A percentile compares a stretch with the other conserved stretches of the same genome.
phyloP scores from a whole-genome alignment of 2,113 vertebrate genomes.

The Chloropsis cyanopogon region DNA sequence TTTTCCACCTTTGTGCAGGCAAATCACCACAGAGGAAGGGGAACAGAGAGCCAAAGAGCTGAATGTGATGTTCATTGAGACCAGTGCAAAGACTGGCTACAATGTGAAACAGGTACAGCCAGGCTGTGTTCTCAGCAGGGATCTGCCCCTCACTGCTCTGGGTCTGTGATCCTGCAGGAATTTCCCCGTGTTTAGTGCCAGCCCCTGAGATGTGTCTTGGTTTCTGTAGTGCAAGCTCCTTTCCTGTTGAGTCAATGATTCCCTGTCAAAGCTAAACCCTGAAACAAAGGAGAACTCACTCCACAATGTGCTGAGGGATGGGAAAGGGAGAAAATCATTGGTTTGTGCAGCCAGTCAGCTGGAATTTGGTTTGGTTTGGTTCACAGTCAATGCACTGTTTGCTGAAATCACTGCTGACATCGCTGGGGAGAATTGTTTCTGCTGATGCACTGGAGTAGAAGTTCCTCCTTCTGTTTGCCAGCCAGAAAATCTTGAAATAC shows the following conservation, averaged over 20 bases:
- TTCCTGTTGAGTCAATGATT: background rate
- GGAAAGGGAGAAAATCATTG: background rate
- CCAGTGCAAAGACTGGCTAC: conserved; percentile 95
- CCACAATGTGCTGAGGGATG: background rate
- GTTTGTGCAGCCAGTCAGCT: background rate
- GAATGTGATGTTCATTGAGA: conserved; percentile 97
- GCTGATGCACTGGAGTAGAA: background rate
- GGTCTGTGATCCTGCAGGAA: background rate
- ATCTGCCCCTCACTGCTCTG: background rate
- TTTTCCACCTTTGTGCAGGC: conserved; percentile 77
- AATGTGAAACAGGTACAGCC: conserved; percentile 91
- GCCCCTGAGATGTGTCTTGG: background rate
- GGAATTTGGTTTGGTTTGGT: background rate
- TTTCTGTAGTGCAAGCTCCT: background rate
- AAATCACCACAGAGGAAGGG: conserved; percentile 94
- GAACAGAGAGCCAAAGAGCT: conserved; percentile 96
- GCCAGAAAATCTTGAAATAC: background rate
- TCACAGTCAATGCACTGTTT: background rate
- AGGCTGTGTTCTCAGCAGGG: background rate
- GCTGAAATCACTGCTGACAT: background rate
- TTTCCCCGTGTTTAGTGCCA: background rate
- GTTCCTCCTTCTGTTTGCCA: background rate
- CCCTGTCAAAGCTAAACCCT: background rate
- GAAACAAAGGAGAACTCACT: background rate
- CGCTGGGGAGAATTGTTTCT: background rate